Base-by-base conservation (phyloP, 1,140 invertebrate genomes). In the Fopius arisanus region DNA sequence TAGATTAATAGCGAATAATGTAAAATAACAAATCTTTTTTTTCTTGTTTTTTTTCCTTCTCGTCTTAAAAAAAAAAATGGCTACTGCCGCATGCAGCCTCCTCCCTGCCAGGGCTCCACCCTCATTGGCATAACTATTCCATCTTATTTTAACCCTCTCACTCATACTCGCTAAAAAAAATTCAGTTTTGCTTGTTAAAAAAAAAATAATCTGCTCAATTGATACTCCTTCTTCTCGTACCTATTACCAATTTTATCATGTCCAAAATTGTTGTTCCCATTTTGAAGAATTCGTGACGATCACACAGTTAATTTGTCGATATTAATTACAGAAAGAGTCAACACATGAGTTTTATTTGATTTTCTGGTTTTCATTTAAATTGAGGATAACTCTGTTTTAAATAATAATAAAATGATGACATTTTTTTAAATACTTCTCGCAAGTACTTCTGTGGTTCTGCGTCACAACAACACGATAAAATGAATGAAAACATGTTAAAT, bases 21-120 rank as follows among this genome's bases (percentile, higher is more conserved):
- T 62, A 68, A 72, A 70, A 75, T 72, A 75, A 75, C 74, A 75
- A 75, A 65, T 65, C 16, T n/a, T 65, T 65, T 26, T 31, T 14
- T 65, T 65, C 14, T 31, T 29, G 5, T 65, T 65, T 29, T 63
- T 26, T 72, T 72, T 72, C 28, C 63, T 65, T 40, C 9, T 75
- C 66, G 70, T 48, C 70, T 75, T 62, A 9, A 48, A 26, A 51
- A 43, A n/a, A 67, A 75, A 51, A 69, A 69, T 75, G 74, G 74
- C 74, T 37, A 40, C 62, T 75, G 70, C 70, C 70, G 70, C 74
- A 75, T 75, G 70, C 74, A 69, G 66, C 70, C 29, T 67, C 66
- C 41, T 75, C 21, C 33, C 66, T 72, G 67, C 66, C 66, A 70
- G 74, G 74, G 74, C 40, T 75, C 70, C 48, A 75, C 74, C 70